Conservation (phyloP, 2,113 vertebrate genomes). For the Chamaea fasciata region DNA sequence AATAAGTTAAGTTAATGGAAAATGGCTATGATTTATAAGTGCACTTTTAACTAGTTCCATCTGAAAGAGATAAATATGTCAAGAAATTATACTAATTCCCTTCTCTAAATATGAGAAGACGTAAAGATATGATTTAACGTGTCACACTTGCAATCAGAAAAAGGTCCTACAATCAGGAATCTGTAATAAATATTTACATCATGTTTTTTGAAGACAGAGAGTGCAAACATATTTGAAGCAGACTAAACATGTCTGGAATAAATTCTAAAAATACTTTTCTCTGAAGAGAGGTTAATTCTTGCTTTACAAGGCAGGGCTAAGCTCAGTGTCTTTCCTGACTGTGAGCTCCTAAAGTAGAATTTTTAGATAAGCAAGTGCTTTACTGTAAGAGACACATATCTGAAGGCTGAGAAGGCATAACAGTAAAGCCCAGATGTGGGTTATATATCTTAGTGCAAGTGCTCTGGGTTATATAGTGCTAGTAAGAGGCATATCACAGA, state of each 20-base stretch:
- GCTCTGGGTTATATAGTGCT: not conserved
- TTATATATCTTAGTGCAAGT: not conserved
- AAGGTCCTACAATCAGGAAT: not conserved
- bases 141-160: conserved; percentile 30
- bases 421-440: not conserved
- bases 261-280: conserved; percentile 43
- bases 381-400: not conserved
- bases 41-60: not conserved
- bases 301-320: not conserved
- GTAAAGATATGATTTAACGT: conserved; percentile 22
- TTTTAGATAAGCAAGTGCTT: conserved; percentile 2
- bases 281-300: conserved; percentile 24
- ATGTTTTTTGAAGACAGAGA: not conserved
- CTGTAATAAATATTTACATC: conserved; percentile 36
- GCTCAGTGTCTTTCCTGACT: not conserved
- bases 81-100: conserved; percentile 20
- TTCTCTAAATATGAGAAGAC: conserved; percentile 9
- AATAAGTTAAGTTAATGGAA: conserved; percentile 19
- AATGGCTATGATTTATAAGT: not conserved
- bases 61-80: conserved; percentile 38
- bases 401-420: not conserved
- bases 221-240: conserved; percentile 8
- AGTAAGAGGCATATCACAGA: not conserved
- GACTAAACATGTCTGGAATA: conserved; percentile 42
- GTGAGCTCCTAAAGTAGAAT: not conserved